phyloP scores from a whole-genome alignment of 2,113 vertebrate species.

The Pyrgilauda ruficollis region DNA sequence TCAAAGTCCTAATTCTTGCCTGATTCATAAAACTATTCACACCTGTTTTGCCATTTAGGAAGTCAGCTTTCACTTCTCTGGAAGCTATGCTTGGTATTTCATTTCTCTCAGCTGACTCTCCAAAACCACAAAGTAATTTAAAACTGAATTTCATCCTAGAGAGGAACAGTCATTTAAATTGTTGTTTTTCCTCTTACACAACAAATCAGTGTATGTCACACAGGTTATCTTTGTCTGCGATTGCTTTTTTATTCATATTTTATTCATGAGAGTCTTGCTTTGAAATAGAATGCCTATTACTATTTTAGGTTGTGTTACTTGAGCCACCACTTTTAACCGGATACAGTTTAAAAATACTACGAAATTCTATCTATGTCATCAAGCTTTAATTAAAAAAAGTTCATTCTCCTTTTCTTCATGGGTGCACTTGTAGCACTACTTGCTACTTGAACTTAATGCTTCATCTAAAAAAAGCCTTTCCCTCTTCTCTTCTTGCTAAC shows the following conservation, averaged over 20 bases:
- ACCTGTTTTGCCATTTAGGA: not conserved
- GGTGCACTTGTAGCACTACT: not conserved
- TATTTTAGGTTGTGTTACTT: not conserved
- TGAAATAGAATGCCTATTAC: not conserved
- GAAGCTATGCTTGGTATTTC: not conserved
- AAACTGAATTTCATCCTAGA: not conserved
- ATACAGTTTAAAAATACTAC: not conserved
- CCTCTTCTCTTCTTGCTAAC: not conserved
- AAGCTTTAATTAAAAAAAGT: not conserved
- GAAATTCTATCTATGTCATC: not conserved
- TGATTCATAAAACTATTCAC: not conserved
- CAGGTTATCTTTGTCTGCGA: not conserved
- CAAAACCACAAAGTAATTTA: not conserved
- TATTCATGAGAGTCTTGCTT: not conserved
- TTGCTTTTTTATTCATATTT: not conserved
- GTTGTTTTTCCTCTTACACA: not conserved
- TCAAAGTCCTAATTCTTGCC: slow-evolving; percentile 13
- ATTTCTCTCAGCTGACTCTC: not conserved
- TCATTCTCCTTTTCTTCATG: not conserved
- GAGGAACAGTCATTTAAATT: not conserved
- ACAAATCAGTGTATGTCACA: not conserved
- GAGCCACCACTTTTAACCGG: not conserved
- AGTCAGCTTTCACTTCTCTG: not conserved
- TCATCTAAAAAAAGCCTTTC: not conserved
- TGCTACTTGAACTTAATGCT: not conserved